Conservation (phyloP, 2,113 vertebrate species). For the Plotosus lineatus region DNA sequence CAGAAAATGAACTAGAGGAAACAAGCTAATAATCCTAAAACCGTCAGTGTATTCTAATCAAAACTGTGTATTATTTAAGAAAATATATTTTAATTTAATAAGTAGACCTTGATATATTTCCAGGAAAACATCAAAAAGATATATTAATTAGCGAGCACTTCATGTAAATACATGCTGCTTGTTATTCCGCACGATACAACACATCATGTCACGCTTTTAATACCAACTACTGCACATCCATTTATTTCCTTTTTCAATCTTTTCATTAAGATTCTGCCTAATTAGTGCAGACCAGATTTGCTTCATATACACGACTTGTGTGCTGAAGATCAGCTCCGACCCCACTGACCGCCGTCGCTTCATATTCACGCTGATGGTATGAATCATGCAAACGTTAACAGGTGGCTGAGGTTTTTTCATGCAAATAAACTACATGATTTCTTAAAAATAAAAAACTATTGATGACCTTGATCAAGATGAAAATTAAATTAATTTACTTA, state of each 20-base stretch:
- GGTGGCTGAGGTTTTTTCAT: conserved; percentile 20
- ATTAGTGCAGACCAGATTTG: background rate
- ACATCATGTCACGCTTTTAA: no score
- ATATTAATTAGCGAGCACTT: background rate
- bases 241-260: background rate
- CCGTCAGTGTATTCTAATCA: background rate
- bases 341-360: background rate
- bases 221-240: background rate
- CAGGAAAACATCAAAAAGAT: background rate
- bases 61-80: background rate
- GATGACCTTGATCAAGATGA: background rate
- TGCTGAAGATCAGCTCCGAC: background rate
- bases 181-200: background rate
- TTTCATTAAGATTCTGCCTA: background rate
- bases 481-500: background rate
- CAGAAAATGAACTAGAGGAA: no score
- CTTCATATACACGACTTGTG: background rate
- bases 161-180: background rate
- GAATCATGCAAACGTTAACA: conserved; percentile 38
- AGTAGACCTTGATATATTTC: background rate
- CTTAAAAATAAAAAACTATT: background rate
- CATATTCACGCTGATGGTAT: background rate
- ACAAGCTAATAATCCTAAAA: no score
- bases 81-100: background rate
- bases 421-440: conserved; percentile 10